These are phyloP conservation scores for Arnoldichthys spilopterus DNA, from an alignment of 2,797 vertebrate species.

Conservation along the genomic window DNA sequence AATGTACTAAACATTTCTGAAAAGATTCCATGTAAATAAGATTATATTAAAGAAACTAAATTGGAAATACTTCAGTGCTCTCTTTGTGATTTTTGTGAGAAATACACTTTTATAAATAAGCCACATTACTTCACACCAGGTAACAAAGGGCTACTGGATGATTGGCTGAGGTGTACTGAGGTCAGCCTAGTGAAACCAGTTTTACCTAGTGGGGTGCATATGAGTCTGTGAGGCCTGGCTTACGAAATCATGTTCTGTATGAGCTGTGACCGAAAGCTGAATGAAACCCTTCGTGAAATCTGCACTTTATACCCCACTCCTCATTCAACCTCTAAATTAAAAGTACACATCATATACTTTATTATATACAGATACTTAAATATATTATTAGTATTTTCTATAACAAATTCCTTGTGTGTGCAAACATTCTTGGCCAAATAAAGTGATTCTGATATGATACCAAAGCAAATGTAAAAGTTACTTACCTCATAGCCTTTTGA, in stretches of 20 bases:
- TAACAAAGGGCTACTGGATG: neutral
- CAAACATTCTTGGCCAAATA: too few species aligned
- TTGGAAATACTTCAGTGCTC: slow-evolving; percentile 66
- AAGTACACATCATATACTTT: too few species aligned
- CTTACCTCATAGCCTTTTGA: neutral
- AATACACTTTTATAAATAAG: neutral
- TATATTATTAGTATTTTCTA: too few species aligned
- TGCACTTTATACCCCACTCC: neutral
- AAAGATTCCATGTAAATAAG: slow-evolving; percentile 84
- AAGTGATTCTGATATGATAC: too few species aligned
- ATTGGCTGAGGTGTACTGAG: too few species aligned
- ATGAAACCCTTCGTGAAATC: neutral
- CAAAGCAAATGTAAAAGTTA: neutral
- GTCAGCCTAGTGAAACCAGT: too few species aligned
- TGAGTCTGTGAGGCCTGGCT: neutral
- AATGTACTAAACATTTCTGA: slow-evolving; percentile 87
- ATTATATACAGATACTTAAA: too few species aligned
- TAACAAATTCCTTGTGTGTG: too few species aligned
- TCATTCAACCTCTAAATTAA: neutral
- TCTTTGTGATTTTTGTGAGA: neutral
- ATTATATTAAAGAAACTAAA: slow-evolving; percentile 86
- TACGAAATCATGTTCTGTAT: neutral
- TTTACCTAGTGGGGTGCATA: too few species aligned
- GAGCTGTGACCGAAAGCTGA: neutral
- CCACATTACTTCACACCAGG: too few species aligned